Evolutionary conservation across 2,113 vertebrate species (phyloP).

Genomic region (Malurus melanocephalus): DNA sequence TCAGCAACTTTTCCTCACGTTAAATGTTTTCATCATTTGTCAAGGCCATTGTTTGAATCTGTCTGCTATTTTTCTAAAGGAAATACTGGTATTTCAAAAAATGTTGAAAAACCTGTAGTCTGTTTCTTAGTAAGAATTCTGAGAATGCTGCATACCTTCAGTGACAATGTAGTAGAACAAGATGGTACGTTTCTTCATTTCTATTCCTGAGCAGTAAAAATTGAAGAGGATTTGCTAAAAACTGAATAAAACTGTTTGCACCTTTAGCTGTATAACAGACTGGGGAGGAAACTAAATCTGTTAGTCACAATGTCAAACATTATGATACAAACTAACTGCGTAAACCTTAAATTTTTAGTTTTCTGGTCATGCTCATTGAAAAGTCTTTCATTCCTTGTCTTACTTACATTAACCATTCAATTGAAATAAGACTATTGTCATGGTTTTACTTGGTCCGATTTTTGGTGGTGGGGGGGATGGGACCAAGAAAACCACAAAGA

Average conservation of each 20-base stretch:
- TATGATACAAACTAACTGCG: background rate
- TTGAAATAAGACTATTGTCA: background rate
- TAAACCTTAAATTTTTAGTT: background rate
- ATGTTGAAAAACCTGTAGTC: background rate
- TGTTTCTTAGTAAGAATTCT: background rate
- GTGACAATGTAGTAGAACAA: background rate
- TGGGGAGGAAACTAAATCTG: background rate
- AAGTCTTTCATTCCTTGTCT: background rate
- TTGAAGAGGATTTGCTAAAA: background rate
- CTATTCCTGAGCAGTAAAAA: background rate
- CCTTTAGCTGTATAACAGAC: background rate
- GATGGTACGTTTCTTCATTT: background rate
- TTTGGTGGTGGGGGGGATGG: too few relatives aligned
- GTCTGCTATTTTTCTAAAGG: background rate
- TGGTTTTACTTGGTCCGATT: too few relatives aligned
- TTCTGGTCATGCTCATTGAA: background rate
- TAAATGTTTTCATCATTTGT: background rate
- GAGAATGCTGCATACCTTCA: background rate
- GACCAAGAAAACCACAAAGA: too few relatives aligned
- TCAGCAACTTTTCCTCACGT: background rate
- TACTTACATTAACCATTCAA: background rate
- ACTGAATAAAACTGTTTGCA: background rate
- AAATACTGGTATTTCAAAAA: background rate
- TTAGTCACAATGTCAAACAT: background rate
- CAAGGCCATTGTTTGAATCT: background rate